Conservation (phyloP, 2,888 invertebrate species). For the Troilus luridus region DNA sequence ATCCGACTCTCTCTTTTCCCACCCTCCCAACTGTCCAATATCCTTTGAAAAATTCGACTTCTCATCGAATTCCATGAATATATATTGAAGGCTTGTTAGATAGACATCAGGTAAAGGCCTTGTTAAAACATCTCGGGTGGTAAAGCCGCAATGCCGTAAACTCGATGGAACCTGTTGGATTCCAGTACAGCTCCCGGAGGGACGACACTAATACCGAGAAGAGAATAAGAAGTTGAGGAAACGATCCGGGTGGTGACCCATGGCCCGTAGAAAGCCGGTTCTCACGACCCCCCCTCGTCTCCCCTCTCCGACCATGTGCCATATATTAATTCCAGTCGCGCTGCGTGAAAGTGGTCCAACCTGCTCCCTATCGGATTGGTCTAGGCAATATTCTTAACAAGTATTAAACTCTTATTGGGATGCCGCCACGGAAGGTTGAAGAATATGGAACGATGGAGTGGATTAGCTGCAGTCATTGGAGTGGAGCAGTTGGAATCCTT, state of each 20-base stretch:
- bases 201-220: slow-evolving; percentile 14
- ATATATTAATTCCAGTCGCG: slow-evolving; percentile 52
- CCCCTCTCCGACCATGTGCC: slow-evolving; percentile 47
- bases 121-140: not conserved
- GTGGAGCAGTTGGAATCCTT: too few relatives aligned
- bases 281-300: slow-evolving; percentile 32
- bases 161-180: not conserved
- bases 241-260: slow-evolving; percentile 46
- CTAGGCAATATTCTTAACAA: not conserved
- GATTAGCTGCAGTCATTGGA: too few relatives aligned
- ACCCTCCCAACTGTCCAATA: not conserved
- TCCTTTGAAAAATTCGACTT: not conserved
- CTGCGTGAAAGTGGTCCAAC: slow-evolving; percentile 51
- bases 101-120: not conserved
- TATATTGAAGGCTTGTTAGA: not conserved
- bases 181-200: not conserved
- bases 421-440: too few relatives aligned
- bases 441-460: too few relatives aligned
- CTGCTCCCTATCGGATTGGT: slow-evolving; percentile 24
- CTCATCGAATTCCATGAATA: slow-evolving; percentile 8
- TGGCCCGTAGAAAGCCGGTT: slow-evolving; percentile 54
- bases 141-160: slow-evolving; percentile 9
- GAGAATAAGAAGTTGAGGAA: slow-evolving; percentile 36
- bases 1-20: not conserved
- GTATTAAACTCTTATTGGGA: not conserved